Evolutionary conservation across 2,888 invertebrate genomes (phyloP).

Genomic region (Drosophila mimica): DNA sequence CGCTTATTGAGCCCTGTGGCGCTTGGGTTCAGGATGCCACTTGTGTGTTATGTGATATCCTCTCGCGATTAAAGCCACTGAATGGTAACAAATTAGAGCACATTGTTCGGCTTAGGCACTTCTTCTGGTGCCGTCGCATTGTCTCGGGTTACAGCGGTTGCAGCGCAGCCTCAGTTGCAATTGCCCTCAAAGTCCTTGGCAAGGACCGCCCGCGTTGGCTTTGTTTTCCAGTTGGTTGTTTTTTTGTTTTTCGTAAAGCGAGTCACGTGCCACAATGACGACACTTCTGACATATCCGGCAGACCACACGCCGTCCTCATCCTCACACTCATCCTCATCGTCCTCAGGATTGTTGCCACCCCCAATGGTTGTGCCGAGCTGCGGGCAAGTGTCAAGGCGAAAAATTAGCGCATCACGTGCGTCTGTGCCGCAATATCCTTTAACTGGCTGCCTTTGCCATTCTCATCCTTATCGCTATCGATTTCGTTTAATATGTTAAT

Average conservation of each 20-base stretch:
- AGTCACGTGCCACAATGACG: slow-evolving; percentile 74
- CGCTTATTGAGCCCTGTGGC: slow-evolving; percentile 6
- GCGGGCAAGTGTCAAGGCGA: slow-evolving; percentile 75
- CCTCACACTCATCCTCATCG: not conserved
- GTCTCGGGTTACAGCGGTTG: slow-evolving; percentile 65
- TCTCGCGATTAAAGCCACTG: not conserved
- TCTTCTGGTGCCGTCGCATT: slow-evolving; percentile 49
- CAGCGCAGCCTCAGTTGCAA: slow-evolving; percentile 17
- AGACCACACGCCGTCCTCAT: slow-evolving; percentile 68
- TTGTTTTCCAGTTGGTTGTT: slow-evolving; percentile 41
- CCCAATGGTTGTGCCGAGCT: slow-evolving; percentile 32
- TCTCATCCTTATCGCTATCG: slow-evolving; percentile 65
- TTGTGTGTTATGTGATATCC: slow-evolving; percentile 27
- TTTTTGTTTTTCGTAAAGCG: slow-evolving; percentile 53
- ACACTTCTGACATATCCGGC: slow-evolving; percentile 81
- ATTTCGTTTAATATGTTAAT: slow-evolving; percentile 81
- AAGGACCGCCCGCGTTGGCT: slow-evolving; percentile 70
- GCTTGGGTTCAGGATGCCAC: slow-evolving; percentile 1
- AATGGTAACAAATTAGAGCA: slow-evolving; percentile 68
- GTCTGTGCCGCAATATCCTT: slow-evolving; percentile 72
- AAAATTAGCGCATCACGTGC: slow-evolving; percentile 83
- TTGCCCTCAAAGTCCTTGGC: slow-evolving; percentile 31
- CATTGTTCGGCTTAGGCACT: slow-evolving; percentile 59
- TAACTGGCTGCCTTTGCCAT: slow-evolving; percentile 41
- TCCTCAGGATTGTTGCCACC: slow-evolving; percentile 22